These are phyloP conservation scores for Thalassophryne amazonica DNA, from an alignment of 2,797 vertebrate species.

Conservation along the genomic window DNA sequence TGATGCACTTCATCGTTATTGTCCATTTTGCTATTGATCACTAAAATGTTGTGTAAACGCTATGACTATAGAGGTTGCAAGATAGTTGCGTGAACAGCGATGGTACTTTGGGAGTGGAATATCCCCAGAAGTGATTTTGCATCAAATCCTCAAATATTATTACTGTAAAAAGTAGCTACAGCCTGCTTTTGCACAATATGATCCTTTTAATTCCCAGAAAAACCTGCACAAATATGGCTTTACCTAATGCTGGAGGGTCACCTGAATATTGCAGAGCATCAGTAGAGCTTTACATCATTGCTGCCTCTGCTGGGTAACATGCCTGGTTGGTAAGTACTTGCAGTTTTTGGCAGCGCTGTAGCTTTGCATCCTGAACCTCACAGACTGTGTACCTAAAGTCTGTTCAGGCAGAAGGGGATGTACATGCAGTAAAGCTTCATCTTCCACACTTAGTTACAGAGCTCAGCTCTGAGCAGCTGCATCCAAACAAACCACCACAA, in stretches of 20 bases:
- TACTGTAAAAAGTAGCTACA: no score
- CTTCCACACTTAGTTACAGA: slow-evolving; percentile 50
- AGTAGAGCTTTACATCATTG: background rate
- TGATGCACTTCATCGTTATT: no score
- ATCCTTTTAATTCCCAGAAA: background rate
- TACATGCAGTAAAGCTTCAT: slow-evolving; percentile 41
- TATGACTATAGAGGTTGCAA: no score
- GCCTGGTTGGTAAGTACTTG: slow-evolving; percentile 11
- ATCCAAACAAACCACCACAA: no score
- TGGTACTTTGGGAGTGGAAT: no score
- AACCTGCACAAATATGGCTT: background rate
- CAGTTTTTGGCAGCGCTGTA: slow-evolving; percentile 13
- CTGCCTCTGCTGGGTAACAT: slow-evolving; percentile 9
- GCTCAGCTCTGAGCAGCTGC: slow-evolving; percentile 49
- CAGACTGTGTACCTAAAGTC: slow-evolving; percentile 24
- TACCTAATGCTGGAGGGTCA: background rate
- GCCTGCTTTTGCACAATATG: no score
- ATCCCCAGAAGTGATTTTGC: no score
- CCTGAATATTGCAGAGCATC: background rate
- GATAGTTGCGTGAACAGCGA: no score
- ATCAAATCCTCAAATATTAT: no score
- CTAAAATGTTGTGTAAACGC: no score
- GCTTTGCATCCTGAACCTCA: slow-evolving; percentile 30
- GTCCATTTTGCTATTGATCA: no score
- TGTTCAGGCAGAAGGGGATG: slow-evolving; percentile 54